Percentiles rank a stretch among this genome's conserved stretches.
phyloP scores from a whole-genome alignment of 2,888 invertebrate species.

The Apotomis turbidana region DNA sequence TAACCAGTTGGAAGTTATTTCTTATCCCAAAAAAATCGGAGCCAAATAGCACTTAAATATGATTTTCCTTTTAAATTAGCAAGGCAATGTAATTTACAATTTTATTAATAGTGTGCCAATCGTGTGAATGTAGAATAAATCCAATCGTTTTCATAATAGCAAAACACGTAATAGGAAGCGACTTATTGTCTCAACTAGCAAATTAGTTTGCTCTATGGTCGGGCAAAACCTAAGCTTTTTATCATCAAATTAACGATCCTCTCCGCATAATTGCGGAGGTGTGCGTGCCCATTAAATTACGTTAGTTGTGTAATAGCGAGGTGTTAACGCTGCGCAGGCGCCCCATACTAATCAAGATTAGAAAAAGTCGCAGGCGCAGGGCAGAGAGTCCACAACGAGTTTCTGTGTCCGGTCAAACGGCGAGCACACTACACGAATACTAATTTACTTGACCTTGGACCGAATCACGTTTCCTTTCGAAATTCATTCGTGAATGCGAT shows the following conservation, averaged over 20 bases:
- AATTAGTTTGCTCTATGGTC: background rate
- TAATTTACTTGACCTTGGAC: conserved; percentile 80
- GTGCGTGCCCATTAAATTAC: conserved; percentile 46
- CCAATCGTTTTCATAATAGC: too few relatives aligned
- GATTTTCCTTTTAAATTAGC: too few relatives aligned
- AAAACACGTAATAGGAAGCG: too few relatives aligned
- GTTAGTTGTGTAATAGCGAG: conserved; percentile 49
- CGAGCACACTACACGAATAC: conserved; percentile 78
- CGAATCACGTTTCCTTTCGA: conserved; percentile 83
- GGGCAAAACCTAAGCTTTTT: conserved; percentile 21
- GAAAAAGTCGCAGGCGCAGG: conserved; percentile 67
- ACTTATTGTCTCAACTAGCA: too few relatives aligned
- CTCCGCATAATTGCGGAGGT: conserved; percentile 35
- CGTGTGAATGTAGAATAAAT: too few relatives aligned
- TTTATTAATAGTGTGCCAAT: too few relatives aligned
- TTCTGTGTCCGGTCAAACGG: conserved; percentile 79
- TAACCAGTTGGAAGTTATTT: too few relatives aligned
- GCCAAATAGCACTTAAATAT: too few relatives aligned
- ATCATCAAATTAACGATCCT: conserved; percentile 28
- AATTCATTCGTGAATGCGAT: conserved; percentile 82
- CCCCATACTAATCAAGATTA: conserved; percentile 71
- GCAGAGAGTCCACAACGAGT: conserved; percentile 66
- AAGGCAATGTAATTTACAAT: too few relatives aligned
- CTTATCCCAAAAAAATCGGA: too few relatives aligned
- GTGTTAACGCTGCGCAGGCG: conserved; percentile 50